These are phyloP conservation scores for Equus quagga DNA, from an alignment of 2,113 vertebrate species.

Conservation along the genomic window DNA sequence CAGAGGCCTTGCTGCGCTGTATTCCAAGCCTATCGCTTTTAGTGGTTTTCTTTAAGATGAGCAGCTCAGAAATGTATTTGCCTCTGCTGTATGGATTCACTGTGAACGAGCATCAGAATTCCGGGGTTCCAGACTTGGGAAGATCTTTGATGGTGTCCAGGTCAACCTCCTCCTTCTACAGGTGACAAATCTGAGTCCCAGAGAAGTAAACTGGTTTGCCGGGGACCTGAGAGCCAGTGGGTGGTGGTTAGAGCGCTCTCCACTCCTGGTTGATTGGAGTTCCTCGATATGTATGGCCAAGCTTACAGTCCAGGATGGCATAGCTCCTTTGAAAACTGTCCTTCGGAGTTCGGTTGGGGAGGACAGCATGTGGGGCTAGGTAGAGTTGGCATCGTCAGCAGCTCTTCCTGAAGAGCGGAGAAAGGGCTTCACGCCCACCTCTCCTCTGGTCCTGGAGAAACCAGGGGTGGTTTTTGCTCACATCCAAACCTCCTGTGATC, in stretches of 20 bases:
- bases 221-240: accelerated
- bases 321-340: too few species aligned
- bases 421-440: too few species aligned
- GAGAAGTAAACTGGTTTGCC: background rate
- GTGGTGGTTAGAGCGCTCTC: too few species aligned
- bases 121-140: background rate
- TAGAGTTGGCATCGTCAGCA: background rate
- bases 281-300: background rate
- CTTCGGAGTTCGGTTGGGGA: background rate
- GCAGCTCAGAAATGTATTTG: background rate
- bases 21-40: too few species aligned
- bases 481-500: too few species aligned
- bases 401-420: background rate
- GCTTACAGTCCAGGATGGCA: background rate
- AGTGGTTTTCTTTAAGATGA: background rate
- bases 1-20: too few species aligned
- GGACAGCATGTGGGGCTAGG: too few species aligned
- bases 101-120: accelerated
- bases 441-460: background rate
- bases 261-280: background rate
- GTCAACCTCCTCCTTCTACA: background rate
- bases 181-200: background rate
- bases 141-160: background rate
- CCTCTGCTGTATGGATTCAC: accelerated
- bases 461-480: background rate